Percentiles rank a stretch among this genome's conserved stretches.
Evolutionary conservation across 2,113 vertebrate species (phyloP).

Genomic region (Ictidomys tridecemlineatus): DNA sequence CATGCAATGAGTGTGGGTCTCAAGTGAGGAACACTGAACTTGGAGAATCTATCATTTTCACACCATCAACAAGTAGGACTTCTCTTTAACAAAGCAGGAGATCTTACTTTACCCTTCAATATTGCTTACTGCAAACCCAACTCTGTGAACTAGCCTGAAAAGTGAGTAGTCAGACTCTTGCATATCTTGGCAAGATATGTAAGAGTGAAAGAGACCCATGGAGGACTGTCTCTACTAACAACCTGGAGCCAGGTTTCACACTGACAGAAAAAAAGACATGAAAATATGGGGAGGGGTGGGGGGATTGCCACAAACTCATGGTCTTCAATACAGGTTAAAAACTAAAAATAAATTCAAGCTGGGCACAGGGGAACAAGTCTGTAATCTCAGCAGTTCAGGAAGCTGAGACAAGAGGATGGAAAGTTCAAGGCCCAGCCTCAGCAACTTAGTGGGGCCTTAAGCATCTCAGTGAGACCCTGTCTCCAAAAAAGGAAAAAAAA

Average conservation of each 20-base stretch:
- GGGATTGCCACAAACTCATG: neutral
- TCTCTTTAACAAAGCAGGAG: neutral
- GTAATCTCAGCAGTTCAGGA: neutral
- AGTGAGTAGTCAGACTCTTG: neutral
- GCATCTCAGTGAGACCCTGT: no score
- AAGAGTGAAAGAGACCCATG: neutral
- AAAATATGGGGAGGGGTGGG: neutral
- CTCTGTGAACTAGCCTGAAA: neutral
- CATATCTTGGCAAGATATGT: neutral
- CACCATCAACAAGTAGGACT: conserved; percentile 3
- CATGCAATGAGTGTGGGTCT: neutral
- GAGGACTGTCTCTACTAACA: neutral
- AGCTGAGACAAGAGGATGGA: neutral
- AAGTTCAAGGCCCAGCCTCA: no score
- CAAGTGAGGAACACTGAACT: neutral
- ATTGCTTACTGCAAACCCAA: neutral
- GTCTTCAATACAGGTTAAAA: neutral
- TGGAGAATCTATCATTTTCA: neutral
- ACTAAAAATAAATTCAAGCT: neutral
- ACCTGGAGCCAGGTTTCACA: neutral
- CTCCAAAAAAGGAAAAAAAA: no score
- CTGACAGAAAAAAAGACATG: neutral
- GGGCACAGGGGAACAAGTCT: neutral
- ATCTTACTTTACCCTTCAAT: neutral
- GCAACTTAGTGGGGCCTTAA: no score